phyloP scores from a whole-genome alignment of 2,888 invertebrate species.

The Anthrax anthrax region DNA sequence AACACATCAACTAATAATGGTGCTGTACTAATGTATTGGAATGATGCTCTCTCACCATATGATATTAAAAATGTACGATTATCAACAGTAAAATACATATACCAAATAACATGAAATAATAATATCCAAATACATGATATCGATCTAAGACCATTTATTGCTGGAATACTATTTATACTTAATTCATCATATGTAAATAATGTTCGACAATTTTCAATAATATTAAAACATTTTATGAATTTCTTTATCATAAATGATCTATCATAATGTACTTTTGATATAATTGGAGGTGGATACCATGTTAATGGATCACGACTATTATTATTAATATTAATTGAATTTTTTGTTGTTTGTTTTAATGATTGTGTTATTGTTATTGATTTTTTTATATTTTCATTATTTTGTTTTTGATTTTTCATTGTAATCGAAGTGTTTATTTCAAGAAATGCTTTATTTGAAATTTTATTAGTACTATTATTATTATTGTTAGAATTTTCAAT shows the following conservation, averaged over 20 bases:
- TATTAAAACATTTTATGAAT: slow-evolving; percentile 28
- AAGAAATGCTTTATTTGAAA: no score
- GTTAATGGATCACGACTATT: background rate
- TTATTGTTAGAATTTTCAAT: background rate
- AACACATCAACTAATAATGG: slow-evolving; percentile 33
- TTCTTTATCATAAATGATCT: slow-evolving; percentile 6
- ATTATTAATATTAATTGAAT: background rate
- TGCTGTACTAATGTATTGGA: slow-evolving; percentile 32
- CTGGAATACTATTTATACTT: slow-evolving; percentile 23
- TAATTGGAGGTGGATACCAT: slow-evolving; percentile 3
- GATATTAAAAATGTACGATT: slow-evolving; percentile 30
- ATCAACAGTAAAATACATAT: slow-evolving; percentile 32
- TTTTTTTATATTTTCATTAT: background rate
- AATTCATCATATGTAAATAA: slow-evolving; percentile 22
- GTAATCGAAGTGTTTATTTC: no score
- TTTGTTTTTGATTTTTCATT: background rate
- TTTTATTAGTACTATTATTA: background rate
- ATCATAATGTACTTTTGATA: background rate
- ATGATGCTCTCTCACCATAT: slow-evolving; percentile 28
- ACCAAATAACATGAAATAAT: slow-evolving; percentile 33
- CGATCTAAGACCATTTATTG: slow-evolving; percentile 32
- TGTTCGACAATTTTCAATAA: slow-evolving; percentile 22
- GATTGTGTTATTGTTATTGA: background rate
- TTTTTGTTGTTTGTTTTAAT: no score
- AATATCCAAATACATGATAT: slow-evolving; percentile 33